Base-by-base conservation (phyloP, 2,888 invertebrate genomes). In the Smittia sp. region DNA sequence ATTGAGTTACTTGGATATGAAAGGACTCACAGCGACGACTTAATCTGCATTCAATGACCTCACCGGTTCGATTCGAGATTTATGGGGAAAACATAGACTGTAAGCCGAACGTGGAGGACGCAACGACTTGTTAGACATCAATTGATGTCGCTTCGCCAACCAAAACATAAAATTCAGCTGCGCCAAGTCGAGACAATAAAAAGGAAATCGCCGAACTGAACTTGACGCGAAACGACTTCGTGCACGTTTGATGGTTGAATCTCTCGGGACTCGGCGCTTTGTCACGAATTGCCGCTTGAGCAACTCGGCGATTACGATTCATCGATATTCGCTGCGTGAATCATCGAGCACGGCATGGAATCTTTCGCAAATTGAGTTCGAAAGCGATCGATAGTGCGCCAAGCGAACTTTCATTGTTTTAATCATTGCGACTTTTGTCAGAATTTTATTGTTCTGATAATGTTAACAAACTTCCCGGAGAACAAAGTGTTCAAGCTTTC, bases 281-380 rank as follows among this genome's bases (percentile, higher is more conserved):
- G n/a, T 11, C 32, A 32, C 9, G 32, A 46, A 46, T 46, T 46
- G 9, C 9, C n/a, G n/a, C 18, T 7, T 52, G 52, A 15, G 4
- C n/a, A 58, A 58, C 18, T 18, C 20, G 7, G 15, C 15, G 52
- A 52, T 52, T 52, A 3, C 18, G 22, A n/a, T 18, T 58, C 22
- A 58, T 58, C 22, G 58, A 58, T 58, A 58, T 58, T 58, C 58
- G 18, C 22, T 20, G 58, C 58, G 22, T 22, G 58, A 58, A 58
- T 20, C 58, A 58, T 11, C 6, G 18, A 58, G 11, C 58, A 15
- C 52, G 15, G 15, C 52, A 52, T 52, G 52, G 18, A 58, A 58
- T 6, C 22, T 18, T 58, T 58, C 18, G 58, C 58, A 58, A 58
- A n/a, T 58, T 11, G 18, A 58, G 22, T 22, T 9, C 18, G 11